Base-by-base conservation (phyloP, 2,113 vertebrate species). In the Thryonomys swinderianus region DNA sequence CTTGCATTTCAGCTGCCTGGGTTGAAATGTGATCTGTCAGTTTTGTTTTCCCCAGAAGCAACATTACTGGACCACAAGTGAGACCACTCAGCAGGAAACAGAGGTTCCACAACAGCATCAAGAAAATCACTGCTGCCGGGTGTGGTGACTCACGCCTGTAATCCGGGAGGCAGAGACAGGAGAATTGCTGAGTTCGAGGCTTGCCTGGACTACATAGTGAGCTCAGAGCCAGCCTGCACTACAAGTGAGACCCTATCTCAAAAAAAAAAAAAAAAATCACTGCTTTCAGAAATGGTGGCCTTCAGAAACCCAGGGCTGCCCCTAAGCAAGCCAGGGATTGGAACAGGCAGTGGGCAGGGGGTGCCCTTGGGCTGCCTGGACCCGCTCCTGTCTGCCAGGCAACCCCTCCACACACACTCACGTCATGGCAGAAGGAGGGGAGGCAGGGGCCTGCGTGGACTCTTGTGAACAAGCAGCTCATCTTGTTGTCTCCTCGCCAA, bases 401-500 rank as follows among this genome's bases (percentile, higher is more conserved):
- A 6, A 74, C 8, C 40, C 27, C 7, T 0, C 27, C 0, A 0
- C 18, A 12, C 5, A 20, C 73, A 18, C 12, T 3, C 0, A 1
- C 25, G 8, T 7, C 21, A 0, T 0, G 16, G 21, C 32, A 42
- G 48, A 34, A 30, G 59, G 25, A 12, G 42, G 30, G 21, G 20
- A 59, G 88, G 23, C 4, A 20, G 27, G 23, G 51, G 27, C 18
- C 66, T 4, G 0, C 0, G 8, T 30, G 55, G 86, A 90, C 4
- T 93, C 96, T 91, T 87, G 78, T 17, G 34, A 86, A 59, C 5
- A 12, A 3, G 9, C 11, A 23, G 6, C n/a, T 4, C 37, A 64
- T 92, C 86, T n/a, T 62, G 13, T 9, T 53, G 67, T 87, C 89
- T 91, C 93, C 95, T 94, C 69, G 14, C 94, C 92, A 74, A 32